Evolutionary conservation across 1,140 invertebrate genomes (phyloP).

Genomic region (Nylanderia fulva): DNA sequence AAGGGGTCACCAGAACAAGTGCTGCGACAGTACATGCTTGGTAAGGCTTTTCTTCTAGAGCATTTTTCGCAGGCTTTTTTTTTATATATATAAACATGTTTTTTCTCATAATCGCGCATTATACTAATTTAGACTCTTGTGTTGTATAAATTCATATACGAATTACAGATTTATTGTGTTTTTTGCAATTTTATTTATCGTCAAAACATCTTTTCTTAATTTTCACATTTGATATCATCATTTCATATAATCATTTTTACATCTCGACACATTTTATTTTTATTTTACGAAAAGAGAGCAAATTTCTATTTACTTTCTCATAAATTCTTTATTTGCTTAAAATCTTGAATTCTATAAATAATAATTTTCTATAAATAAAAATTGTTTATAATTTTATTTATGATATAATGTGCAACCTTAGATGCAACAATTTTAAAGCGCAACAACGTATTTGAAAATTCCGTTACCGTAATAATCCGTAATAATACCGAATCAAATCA

Average conservation of each 20-base stretch:
- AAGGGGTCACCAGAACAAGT: constrained; percentile 89
- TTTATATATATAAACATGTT: constrained; percentile 24
- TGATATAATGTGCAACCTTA: background rate
- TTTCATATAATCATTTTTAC: constrained; percentile 53
- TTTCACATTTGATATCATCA: constrained; percentile 42
- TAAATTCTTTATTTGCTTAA: background rate
- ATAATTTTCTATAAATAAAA: background rate
- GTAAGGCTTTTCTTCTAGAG: constrained; percentile 85
- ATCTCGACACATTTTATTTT: constrained; percentile 57
- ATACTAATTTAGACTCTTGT: constrained; percentile 25
- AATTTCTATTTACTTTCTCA: background rate
- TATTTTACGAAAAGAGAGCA: background rate
- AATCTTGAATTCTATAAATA: background rate
- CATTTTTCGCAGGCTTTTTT: constrained; percentile 70
- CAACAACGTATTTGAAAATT: constrained; percentile 13
- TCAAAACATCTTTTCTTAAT: constrained; percentile 53
- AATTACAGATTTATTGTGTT: constrained; percentile 2
- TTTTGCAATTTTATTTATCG: constrained; percentile 15
- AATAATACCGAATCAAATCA: too few species aligned
- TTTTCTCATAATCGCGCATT: constrained; percentile 38
- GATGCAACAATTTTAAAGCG: background rate
- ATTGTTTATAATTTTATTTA: constrained; percentile 28
- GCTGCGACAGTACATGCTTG: constrained; percentile 89
- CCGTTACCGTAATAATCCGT: too few species aligned
- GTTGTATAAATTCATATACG: constrained; percentile 20